phyloP scores from a whole-genome alignment of 2,888 invertebrate genomes.

The Sarcophaga variegata region DNA sequence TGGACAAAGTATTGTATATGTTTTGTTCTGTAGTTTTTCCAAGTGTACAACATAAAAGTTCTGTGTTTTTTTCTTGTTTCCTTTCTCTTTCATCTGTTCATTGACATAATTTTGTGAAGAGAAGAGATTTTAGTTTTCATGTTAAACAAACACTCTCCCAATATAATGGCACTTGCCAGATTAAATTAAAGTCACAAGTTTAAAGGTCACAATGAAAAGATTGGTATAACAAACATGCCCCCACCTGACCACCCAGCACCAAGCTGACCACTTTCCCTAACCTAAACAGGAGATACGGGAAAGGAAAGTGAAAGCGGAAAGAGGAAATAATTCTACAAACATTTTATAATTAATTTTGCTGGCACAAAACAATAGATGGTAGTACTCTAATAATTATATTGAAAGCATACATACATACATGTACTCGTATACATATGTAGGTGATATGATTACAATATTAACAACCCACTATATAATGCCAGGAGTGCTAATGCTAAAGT shows the following conservation, averaged over 20 bases:
- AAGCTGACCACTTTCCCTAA: background rate
- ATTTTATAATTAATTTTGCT: conserved; percentile 44
- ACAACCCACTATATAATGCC: no score
- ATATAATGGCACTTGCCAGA: conserved; percentile 41
- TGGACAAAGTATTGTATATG: no score
- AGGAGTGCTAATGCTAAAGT: no score
- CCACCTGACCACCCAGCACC: background rate
- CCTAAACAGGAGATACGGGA: no score
- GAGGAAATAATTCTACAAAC: background rate
- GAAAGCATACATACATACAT: no score
- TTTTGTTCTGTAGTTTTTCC: background rate
- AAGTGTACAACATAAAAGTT: background rate
- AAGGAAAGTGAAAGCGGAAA: background rate
- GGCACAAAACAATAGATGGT: background rate
- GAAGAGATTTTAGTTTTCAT: background rate
- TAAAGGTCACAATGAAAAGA: conserved; percentile 36
- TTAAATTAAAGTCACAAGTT: conserved; percentile 50
- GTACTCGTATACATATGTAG: no score
- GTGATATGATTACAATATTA: no score
- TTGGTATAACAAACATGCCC: background rate
- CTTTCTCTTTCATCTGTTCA: background rate
- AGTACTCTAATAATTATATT: no score
- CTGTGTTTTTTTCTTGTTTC: no score
- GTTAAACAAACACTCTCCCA: conserved; percentile 23
- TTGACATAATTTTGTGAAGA: conserved; percentile 18